These are phyloP conservation scores for Drosophila nigromelanica DNA, from an alignment of 1,140 invertebrate species.

Conservation along the genomic window DNA sequence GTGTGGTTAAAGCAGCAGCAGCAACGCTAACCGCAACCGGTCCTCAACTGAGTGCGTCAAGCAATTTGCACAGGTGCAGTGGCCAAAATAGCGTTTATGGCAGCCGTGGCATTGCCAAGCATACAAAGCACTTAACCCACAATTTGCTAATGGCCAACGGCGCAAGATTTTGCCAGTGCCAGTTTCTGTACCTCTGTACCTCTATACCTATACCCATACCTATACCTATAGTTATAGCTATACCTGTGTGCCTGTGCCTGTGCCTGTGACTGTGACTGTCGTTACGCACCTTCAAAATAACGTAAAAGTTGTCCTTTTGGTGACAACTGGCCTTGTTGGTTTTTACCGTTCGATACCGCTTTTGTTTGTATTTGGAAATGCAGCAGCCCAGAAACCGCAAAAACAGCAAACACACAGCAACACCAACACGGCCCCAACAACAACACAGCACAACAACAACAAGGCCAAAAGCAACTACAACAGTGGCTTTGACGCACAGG, in stretches of 20 bases:
- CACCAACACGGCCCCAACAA: conserved; percentile 23
- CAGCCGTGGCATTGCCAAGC: conserved; percentile 27
- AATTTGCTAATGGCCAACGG: conserved; percentile 75
- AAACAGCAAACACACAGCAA: conserved; percentile 59
- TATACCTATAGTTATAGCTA: not conserved
- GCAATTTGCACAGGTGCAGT: conserved; percentile 52
- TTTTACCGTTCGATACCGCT: too few relatives aligned
- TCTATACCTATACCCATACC: not conserved
- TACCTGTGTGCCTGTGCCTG: not conserved
- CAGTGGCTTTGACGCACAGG: conserved; percentile 57
- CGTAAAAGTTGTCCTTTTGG: too few relatives aligned
- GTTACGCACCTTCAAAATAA: conserved; percentile 74
- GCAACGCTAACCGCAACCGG: conserved; percentile 44
- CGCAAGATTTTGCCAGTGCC: conserved; percentile 43
- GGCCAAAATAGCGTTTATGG: conserved; percentile 49
- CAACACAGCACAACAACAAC: conserved; percentile 46
- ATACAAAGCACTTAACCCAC: conserved; percentile 75
- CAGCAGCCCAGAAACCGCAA: conserved; percentile 63
- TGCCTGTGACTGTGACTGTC: conserved; percentile 15
- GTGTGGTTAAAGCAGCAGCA: conserved; percentile 53
- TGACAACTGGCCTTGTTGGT: too few relatives aligned
- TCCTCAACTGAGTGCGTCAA: conserved; percentile 24
- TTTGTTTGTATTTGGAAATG: too few relatives aligned
- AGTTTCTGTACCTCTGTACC: not conserved
- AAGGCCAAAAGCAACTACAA: conserved; percentile 18